phyloP scores from a whole-genome alignment of 2,888 invertebrate species.

The Amiota minor region DNA sequence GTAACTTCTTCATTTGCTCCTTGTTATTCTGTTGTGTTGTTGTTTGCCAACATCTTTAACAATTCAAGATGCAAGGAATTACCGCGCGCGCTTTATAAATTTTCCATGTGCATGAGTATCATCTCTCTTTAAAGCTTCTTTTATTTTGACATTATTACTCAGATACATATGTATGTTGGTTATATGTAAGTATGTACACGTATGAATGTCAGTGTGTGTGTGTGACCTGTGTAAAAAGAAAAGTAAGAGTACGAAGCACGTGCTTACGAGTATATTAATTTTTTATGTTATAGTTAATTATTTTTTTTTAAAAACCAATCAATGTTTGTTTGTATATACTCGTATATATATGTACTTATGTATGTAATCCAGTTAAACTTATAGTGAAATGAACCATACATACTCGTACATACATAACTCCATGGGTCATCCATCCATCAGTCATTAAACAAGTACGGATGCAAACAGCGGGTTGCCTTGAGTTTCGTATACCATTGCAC shows the following conservation, averaged over 20 bases:
- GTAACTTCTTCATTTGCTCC: neutral
- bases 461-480: too few species aligned
- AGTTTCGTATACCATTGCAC: too few species aligned
- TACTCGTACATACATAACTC: too few species aligned
- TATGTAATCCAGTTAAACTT: too few species aligned
- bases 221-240: conserved; percentile 24
- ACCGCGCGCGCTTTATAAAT: conserved; percentile 8
- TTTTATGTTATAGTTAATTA: conserved; percentile 52
- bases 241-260: conserved; percentile 28
- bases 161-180: neutral
- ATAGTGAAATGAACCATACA: too few species aligned
- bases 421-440: too few species aligned
- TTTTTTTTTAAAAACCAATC: neutral
- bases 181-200: neutral
- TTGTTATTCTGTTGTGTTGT: conserved; percentile 7
- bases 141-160: neutral
- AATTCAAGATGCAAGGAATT: conserved; percentile 11
- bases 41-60: conserved; percentile 16
- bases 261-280: conserved; percentile 46
- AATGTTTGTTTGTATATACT: too few species aligned
- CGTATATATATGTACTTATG: too few species aligned
- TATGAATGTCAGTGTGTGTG: too few species aligned
- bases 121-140: neutral
- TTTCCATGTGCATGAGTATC: neutral
- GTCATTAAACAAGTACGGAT: too few species aligned